Conservation (phyloP, 2,797 vertebrate species). For the Hypotaenidia philippensis region DNA sequence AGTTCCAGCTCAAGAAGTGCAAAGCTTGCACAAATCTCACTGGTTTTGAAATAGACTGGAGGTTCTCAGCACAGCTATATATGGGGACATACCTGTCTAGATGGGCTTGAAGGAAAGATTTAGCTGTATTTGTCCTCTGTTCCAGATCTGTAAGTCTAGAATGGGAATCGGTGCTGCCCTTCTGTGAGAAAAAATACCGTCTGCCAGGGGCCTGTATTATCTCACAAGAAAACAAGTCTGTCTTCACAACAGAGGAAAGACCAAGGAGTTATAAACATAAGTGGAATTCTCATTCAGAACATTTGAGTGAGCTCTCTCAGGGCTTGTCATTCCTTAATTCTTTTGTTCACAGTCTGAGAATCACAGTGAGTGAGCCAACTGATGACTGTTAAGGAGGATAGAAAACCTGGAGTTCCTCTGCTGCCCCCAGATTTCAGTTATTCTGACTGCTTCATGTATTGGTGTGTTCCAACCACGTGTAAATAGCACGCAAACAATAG, state of each 20-base stretch:
- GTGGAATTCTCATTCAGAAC: neutral
- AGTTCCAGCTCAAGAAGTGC: neutral
- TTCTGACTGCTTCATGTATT: neutral
- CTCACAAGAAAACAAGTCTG: neutral
- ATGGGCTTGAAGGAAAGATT: neutral
- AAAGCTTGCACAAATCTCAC: neutral
- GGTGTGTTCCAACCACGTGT: neutral
- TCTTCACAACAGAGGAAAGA: neutral
- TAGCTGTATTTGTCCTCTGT: neutral
- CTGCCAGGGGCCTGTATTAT: neutral
- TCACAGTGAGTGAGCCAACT: neutral
- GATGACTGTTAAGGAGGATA: neutral
- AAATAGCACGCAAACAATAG: neutral
- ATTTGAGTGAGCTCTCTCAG: accelerated
- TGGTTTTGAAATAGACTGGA: neutral
- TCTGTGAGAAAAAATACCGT: neutral
- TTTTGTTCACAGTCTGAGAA: neutral
- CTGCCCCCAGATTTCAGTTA: neutral
- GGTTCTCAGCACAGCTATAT: neutral
- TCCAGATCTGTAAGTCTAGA: neutral
- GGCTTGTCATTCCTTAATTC: neutral
- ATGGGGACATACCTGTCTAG: neutral
- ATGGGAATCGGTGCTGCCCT: neutral
- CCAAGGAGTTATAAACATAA: neutral
- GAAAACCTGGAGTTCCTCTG: neutral